Conservation (phyloP, 2,113 vertebrate genomes). For the Ovis canadensis region DNA sequence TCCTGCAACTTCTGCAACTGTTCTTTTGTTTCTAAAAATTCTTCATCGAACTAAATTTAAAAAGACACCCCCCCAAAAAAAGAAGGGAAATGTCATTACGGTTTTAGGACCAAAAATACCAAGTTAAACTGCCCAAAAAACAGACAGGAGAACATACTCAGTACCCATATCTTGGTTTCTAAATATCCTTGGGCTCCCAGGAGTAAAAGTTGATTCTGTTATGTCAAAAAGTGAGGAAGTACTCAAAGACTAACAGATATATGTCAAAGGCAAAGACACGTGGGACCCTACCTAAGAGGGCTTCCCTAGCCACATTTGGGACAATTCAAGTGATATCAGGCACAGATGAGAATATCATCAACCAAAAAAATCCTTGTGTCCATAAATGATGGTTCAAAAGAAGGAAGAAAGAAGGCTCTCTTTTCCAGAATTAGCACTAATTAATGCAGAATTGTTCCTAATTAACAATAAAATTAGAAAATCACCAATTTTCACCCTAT, state of each 20-base stretch:
- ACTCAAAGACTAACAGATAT: not conserved
- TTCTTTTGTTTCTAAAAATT: constrained; percentile 82
- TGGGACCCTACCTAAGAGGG: no score
- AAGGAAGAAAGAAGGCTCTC: not conserved
- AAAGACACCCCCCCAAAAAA: not conserved
- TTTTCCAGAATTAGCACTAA: not conserved
- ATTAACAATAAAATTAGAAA: not conserved
- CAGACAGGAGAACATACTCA: not conserved
- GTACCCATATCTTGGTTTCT: not conserved
- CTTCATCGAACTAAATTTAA: constrained; percentile 87
- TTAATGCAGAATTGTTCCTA: not conserved
- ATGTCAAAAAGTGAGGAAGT: not conserved
- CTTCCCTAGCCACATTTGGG: not conserved
- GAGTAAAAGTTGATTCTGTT: not conserved
- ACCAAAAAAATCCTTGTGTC: not conserved
- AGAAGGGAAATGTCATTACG: not conserved
- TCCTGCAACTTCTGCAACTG: constrained; percentile 84
- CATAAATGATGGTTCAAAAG: not conserved
- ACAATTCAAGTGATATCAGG: not conserved
- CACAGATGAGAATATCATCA: not conserved
- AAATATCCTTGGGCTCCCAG: not conserved
- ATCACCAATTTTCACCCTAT: not conserved
- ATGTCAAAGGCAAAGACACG: not conserved
- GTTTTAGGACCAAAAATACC: not conserved
- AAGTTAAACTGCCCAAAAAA: not conserved